Evolutionary conservation across 2,113 vertebrate genomes (phyloP).

Genomic region (Sprattus sprattus): DNA sequence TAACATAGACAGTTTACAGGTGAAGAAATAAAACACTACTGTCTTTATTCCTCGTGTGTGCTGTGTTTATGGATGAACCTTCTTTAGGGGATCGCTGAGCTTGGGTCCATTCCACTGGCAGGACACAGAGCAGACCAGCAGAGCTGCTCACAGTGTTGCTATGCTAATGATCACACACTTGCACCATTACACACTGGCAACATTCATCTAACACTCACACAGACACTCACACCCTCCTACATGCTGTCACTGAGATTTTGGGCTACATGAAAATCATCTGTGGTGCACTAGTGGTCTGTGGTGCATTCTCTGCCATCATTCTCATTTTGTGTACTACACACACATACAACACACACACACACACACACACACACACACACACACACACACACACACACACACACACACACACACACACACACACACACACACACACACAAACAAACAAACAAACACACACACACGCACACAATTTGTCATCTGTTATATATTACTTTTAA

Average conservation of each 20-base stretch:
- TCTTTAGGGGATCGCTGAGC: background rate
- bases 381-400: no score
- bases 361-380: conserved; percentile 3
- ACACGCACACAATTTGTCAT: background rate
- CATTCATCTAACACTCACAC: background rate
- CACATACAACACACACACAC: background rate
- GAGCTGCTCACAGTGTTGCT: background rate
- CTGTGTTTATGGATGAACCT: background rate
- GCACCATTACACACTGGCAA: background rate
- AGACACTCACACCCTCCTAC: background rate
- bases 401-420: no score
- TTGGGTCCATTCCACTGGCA: background rate
- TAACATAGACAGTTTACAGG: no score
- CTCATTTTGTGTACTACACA: background rate
- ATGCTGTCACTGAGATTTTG: background rate
- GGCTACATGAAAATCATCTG: background rate
- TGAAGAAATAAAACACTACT: background rate
- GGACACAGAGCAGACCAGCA: background rate
- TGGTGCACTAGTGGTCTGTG: background rate
- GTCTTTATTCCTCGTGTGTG: background rate
- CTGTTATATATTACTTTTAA: background rate
- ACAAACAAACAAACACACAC: no score
- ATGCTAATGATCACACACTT: background rate
- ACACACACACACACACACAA: no score
- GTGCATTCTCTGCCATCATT: background rate